Base-by-base conservation (phyloP, 2,113 vertebrate genomes). In the Corynorhinus townsendii region DNA sequence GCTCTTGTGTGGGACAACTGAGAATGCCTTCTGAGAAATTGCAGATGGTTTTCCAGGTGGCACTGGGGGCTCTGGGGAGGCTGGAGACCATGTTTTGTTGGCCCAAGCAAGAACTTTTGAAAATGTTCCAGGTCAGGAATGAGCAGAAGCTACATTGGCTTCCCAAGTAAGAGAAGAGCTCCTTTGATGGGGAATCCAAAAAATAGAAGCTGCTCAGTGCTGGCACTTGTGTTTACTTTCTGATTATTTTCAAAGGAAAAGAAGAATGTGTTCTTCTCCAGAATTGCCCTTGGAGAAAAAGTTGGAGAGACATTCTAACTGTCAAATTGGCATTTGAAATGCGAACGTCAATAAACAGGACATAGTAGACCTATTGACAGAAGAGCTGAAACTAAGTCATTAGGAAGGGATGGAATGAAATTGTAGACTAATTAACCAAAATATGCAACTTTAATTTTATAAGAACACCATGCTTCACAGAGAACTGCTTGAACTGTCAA, bases 401-500 rank as follows among this genome's bases (percentile, higher is more conserved):
- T 28, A 91, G 56, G 28, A 81, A 77, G 40, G 28, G 20, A 15
- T 40, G 8, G 43, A 76, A 75, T 38, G n/a, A 84, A 90, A 54
- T 15, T 33, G 17, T n/a, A 81, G 56, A 59, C 54, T 73, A 92
- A 89, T 59, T 73, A 85, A 85, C 81, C 71, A 89, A 79, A 85
- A 80, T 68, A 75, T 75, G 35, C 72, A 90, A 43, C 54, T 90
- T 85, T 64, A 77, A 73, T 64, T 94, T 96, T 90, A 56, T 95
- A 96, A 86, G 95, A 95, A 96, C 92, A 93, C 68, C 49, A 16
- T 92, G 90, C 79, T 93, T 96, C 77, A 85, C 10, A 20, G 62
- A 87, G 54, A 81, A 93, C 54, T 88, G 85, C 66, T 85, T 85
- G 95, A 92, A 30, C 14, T 28, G 68, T 84, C 64, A 24, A 40